Base-by-base conservation (phyloP, 2,888 invertebrate species). In the Trichopoda pennipes region DNA sequence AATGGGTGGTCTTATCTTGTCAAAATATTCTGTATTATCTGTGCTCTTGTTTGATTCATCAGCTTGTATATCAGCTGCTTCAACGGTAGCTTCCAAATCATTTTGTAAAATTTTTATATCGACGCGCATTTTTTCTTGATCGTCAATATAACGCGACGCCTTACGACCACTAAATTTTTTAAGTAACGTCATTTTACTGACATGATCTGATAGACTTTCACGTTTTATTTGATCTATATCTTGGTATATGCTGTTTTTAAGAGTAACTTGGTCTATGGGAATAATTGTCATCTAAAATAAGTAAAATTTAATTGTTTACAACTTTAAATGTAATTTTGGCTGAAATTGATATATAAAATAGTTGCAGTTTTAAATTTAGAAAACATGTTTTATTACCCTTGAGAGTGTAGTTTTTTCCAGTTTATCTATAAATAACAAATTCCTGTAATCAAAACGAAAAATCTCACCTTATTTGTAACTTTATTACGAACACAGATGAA, bases 81-180 rank as follows among this genome's bases (percentile, higher is more conserved):
- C 83, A 0, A 90, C 85, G 0, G 90, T 89, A 8, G 85, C 86
- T 7, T 90, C 87, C 12, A 91, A 79, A 35, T 90, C 89, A 3
- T 87, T 85, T 17, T 89, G 88, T 12, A 91, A 80, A 2, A 89
- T 85, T 51, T 89, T 87, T 23, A 91, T 85, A 64, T 88, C 89
- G 35, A 91, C 86, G 81, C 86, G 85, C 87, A 89, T 90, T 66
- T 88, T 85, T 51, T 90, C 87, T 1, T 68, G 81, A 35, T 87
- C 89, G 21, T 86, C 85, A 1, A 88, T 63, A 58, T 35, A 85
- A 8, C 89, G 88, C 1, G 86, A 85, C 0, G 89, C 87, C 55
- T 85, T 88, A 9, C 90, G 88, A 0, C 90, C 90, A 14, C 91
- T 89, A 66, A 90, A 91, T 42, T 89, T 86, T 17, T 89, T 90